Base-by-base conservation (phyloP, 1,140 invertebrate species). In the Diachasma alloeum region DNA sequence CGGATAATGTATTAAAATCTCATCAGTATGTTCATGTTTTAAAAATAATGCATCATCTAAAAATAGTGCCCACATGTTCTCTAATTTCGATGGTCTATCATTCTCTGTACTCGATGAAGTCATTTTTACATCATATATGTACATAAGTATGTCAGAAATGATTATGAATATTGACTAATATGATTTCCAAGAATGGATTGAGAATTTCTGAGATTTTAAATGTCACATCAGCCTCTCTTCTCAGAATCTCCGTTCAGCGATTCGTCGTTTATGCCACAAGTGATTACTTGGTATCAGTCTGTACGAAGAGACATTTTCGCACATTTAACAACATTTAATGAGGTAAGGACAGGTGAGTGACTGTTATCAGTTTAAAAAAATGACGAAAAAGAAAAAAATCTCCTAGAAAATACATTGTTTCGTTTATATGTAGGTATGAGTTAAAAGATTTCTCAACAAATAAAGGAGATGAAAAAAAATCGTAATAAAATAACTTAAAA, bases 401-500 rank as follows among this genome's bases (percentile, higher is more conserved):
- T n/a, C n/a, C n/a, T 68, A 68, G 36, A 68, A 68, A 68, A 68
- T 68, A 68, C 26, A 68, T 68, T 11, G 36, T 37, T 39, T 17
- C 15, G 11, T 68, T 68, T 68, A 68, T 36, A 68, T 26, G 26
- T 66, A 15, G 22, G 26, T 26, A 66, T 68, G 26, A 17, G n/a
- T 68, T 39, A n/a, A 39, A 39, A 68, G 8, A 39, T 68, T 68
- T 68, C n/a, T 39, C n/a, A 66, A 68, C 66, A 68, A 19, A 17
- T 42, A 37, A 39, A 17, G n/a, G 36, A 39, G 24, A 66, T 26
- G 15, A 31, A 8, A 39, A 68, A 68, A 68, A 37, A 26, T 39
- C 15, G 36, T 17, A 68, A 68, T 39, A 68, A 68, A 68, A 68
- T 68, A 68, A 39, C 66, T 68, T 68, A 68, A 39, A 68, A 68